Percentiles rank a stretch among this genome's conserved stretches.
Conservation (phyloP, 2,797 vertebrate genomes). For the Miichthys miiuy region DNA sequence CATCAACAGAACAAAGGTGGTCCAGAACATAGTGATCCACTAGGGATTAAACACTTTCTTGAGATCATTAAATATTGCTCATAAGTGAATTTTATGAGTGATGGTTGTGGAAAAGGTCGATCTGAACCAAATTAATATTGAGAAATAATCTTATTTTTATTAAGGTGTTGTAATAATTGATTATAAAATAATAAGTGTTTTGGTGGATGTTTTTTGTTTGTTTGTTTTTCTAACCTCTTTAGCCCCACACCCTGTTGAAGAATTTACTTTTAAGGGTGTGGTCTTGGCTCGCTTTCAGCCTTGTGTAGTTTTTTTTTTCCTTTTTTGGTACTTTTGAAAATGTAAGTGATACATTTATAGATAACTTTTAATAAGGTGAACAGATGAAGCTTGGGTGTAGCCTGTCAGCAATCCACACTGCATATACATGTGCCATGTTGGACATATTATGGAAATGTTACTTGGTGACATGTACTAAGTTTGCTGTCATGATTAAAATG, state of each 20-base stretch:
- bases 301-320: not conserved
- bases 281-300: not conserved
- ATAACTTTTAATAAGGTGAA: too few species aligned
- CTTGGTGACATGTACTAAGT: not conserved
- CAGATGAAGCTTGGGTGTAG: not conserved
- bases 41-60: too few species aligned
- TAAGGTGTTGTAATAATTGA: too few species aligned
- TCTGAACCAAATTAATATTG: too few species aligned
- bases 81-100: too few species aligned
- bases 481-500: not conserved
- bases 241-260: too few species aligned
- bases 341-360: not conserved
- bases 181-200: not conserved
- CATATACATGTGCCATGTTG: not conserved
- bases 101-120: too few species aligned
- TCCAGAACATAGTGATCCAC: too few species aligned
- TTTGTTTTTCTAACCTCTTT: too few species aligned
- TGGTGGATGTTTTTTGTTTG: not conserved
- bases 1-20: too few species aligned
- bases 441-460: not conserved
- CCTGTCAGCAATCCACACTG: not conserved
- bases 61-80: too few species aligned
- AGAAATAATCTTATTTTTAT: not conserved
- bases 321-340: not conserved
- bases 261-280: too few species aligned